Conservation (phyloP, 2,888 invertebrate species). For the Tetrapedia diversipes region DNA sequence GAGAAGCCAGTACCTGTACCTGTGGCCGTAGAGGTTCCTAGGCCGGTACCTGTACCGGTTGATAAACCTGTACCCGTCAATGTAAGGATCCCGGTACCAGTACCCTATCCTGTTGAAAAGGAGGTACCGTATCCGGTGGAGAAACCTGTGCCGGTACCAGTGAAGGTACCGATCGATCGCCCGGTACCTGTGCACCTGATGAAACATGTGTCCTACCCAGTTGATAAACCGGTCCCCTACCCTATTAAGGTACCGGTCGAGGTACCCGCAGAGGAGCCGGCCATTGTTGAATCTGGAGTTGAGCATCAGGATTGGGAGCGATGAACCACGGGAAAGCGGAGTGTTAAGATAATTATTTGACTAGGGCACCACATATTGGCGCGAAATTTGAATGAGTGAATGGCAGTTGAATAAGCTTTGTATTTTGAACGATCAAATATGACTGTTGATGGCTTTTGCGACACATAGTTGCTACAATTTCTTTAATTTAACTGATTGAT, state of each 20-base stretch:
- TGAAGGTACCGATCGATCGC: conserved; percentile 86
- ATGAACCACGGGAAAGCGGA: neutral
- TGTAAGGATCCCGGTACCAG: conserved; percentile 87
- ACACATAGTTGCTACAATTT: too few species aligned
- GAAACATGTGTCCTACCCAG: conserved; percentile 84
- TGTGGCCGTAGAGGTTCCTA: conserved; percentile 90
- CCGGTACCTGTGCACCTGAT: conserved; percentile 84
- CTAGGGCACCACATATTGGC: neutral
- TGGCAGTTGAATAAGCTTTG: too few species aligned
- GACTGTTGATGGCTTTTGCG: too few species aligned
- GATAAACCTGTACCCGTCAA: conserved; percentile 90
- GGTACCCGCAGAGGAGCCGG: conserved; percentile 81
- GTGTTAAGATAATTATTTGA: neutral
- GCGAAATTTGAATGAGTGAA: neutral
- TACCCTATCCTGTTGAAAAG: conserved; percentile 88
- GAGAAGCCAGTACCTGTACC: conserved; percentile 90
- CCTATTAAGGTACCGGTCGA: conserved; percentile 88
- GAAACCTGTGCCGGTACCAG: conserved; percentile 87
- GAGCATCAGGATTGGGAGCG: conserved; percentile 10
- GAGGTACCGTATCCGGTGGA: conserved; percentile 86
- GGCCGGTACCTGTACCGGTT: conserved; percentile 89
- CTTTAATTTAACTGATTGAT: too few species aligned
- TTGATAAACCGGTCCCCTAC: conserved; percentile 87
- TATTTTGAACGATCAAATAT: too few species aligned
- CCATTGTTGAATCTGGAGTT: neutral